Conservation (phyloP, 2,113 vertebrate species). For the Chaenogobius annularis region DNA sequence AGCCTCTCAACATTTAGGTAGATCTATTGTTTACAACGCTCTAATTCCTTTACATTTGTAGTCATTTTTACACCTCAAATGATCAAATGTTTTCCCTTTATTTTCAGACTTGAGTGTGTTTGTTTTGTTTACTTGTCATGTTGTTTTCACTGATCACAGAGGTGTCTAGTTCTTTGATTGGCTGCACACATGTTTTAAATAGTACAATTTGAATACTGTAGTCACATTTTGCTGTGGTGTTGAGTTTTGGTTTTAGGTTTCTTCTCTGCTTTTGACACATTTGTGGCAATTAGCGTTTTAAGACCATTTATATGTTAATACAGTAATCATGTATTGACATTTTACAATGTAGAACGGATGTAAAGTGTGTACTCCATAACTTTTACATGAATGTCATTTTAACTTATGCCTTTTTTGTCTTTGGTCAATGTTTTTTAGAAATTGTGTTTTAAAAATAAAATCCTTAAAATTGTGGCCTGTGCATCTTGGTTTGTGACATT, state of each 20-base stretch:
- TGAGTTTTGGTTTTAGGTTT: not conserved
- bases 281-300: not conserved
- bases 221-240: not conserved
- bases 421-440: not conserved
- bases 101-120: conserved; percentile 9
- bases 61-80: not conserved
- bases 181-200: not conserved
- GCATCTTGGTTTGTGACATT: not conserved
- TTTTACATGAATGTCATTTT: not conserved
- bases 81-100: not conserved
- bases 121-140: conserved; percentile 5
- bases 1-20: conserved; percentile 61
- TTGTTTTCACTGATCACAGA: conserved; percentile 33
- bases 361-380: not conserved
- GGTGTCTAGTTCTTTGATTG: not conserved
- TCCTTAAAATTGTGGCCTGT: conserved; percentile 1
- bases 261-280: not conserved
- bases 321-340: not conserved
- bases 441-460: conserved; percentile 4
- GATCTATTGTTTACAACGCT: not conserved
- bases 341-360: not conserved
- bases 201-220: not conserved
- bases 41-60: not conserved
- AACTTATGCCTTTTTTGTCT: conserved; percentile 3
- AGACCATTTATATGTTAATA: not conserved